Percentiles rank a stretch among this genome's conserved stretches.
These are phyloP conservation scores for Podarcis lilfordi DNA, from an alignment of 2,797 vertebrate species.

Conservation along the genomic window DNA sequence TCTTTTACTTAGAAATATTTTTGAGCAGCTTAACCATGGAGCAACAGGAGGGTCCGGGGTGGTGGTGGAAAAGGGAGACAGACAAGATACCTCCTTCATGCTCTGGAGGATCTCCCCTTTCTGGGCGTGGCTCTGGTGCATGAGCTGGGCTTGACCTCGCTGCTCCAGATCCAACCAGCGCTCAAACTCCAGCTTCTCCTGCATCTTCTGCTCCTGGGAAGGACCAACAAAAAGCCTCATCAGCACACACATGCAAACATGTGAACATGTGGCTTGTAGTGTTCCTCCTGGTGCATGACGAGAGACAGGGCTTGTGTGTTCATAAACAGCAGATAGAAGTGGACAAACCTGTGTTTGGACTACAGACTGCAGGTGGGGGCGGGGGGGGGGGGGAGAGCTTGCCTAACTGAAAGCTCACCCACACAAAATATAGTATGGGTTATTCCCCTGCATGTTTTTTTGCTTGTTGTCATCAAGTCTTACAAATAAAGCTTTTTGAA, in stretches of 20 bases:
- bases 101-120: constrained; percentile 90
- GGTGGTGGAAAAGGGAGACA: no score
- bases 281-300: not conserved
- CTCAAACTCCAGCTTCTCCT: constrained; percentile 92
- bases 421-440: not conserved
- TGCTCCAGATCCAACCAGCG: constrained; percentile 84
- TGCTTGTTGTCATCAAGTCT: no score
- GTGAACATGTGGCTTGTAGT: no score
- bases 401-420: not conserved
- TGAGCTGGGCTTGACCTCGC: constrained; percentile 85
- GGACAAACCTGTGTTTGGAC: no score
- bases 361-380: no score
- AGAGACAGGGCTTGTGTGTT: not conserved
- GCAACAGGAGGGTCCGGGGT: no score
- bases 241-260: no score
- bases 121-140: constrained; percentile 82
- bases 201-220: constrained; percentile 85
- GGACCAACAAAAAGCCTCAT: not conserved
- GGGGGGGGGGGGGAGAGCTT: not conserved
- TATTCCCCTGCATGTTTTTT: no score
- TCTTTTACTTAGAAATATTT: no score
- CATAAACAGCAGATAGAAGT: not conserved
- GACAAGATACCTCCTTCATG: constrained; percentile 82
- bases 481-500: no score
- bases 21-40: not conserved